Percentiles rank a stretch among this genome's conserved stretches.
Evolutionary conservation across 2,888 invertebrate species (phyloP).

Genomic region (Serrognathus titanus): DNA sequence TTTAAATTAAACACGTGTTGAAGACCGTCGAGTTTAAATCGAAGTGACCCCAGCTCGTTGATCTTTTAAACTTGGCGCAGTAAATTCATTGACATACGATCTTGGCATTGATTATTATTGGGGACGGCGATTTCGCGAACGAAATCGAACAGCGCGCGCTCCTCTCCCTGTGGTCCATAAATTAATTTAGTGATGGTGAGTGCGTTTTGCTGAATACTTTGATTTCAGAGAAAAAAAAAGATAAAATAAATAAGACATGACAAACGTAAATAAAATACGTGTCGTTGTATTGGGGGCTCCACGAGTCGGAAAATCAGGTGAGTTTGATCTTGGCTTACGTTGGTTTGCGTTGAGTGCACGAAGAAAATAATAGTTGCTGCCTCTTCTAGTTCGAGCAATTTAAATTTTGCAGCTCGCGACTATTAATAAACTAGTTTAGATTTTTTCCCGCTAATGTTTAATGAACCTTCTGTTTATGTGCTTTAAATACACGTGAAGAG

Average conservation of each 20-base stretch:
- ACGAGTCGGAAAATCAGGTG: conserved; percentile 76
- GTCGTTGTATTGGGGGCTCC: conserved; percentile 76
- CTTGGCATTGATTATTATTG: background rate
- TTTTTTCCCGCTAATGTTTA: background rate
- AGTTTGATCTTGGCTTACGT: conserved; percentile 16
- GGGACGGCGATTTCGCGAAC: background rate
- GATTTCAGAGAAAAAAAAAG: background rate
- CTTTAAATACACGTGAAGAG: conserved; percentile 2
- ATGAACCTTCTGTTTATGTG: conserved; percentile 2
- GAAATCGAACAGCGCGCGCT: background rate
- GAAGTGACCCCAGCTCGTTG: background rate
- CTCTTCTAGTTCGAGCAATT: background rate
- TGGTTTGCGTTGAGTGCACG: background rate
- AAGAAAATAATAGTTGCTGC: background rate
- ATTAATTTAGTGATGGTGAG: background rate
- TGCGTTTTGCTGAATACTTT: background rate
- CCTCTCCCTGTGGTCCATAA: too few relatives aligned
- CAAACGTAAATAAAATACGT: conserved; percentile 75
- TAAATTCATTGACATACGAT: background rate
- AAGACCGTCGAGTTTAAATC: background rate
- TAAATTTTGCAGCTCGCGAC: too few relatives aligned
- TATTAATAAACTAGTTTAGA: background rate
- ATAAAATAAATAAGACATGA: conserved; percentile 50
- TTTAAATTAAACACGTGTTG: background rate
- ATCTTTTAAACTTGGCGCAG: background rate